Conservation (phyloP, 2,113 vertebrate species). For the Thomomys bottae region DNA sequence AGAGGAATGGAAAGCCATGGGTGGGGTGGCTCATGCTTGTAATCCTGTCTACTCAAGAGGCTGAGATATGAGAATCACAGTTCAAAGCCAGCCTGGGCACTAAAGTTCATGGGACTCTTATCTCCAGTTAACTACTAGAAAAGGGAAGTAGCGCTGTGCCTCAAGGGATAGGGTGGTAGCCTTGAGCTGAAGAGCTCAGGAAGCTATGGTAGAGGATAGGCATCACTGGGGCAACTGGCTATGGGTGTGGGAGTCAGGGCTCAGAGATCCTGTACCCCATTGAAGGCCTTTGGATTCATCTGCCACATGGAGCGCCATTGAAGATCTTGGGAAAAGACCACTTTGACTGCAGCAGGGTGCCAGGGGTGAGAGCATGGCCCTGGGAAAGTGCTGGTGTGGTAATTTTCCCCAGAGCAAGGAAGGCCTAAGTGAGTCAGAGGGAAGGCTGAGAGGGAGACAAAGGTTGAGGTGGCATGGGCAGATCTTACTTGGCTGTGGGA, state of each 20-base stretch:
- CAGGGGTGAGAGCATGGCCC: background rate
- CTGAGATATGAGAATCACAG: too few species aligned
- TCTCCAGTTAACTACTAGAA: background rate
- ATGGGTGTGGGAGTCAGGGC: background rate
- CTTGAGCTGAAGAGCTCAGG: too few species aligned
- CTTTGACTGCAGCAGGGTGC: rapidly evolving
- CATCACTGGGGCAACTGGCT: background rate
- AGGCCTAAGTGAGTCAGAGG: background rate
- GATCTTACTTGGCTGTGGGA: background rate
- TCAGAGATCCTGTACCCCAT: background rate
- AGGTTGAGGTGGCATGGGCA: background rate
- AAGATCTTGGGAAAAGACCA: background rate
- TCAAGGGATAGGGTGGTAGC: background rate
- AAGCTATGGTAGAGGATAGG: rapidly evolving
- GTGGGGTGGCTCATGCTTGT: too few species aligned
- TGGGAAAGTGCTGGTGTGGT: background rate
- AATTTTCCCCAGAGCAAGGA: background rate
- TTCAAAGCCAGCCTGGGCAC: too few species aligned
- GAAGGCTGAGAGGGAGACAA: too few species aligned
- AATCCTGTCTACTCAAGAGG: background rate
- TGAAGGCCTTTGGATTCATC: background rate
- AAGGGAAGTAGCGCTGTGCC: too few species aligned
- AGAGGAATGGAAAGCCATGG: background rate
- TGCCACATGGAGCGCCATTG: too few species aligned
- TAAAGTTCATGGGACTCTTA: too few species aligned